phyloP scores from a whole-genome alignment of 2,113 vertebrate species.

The Numenius arquata region DNA sequence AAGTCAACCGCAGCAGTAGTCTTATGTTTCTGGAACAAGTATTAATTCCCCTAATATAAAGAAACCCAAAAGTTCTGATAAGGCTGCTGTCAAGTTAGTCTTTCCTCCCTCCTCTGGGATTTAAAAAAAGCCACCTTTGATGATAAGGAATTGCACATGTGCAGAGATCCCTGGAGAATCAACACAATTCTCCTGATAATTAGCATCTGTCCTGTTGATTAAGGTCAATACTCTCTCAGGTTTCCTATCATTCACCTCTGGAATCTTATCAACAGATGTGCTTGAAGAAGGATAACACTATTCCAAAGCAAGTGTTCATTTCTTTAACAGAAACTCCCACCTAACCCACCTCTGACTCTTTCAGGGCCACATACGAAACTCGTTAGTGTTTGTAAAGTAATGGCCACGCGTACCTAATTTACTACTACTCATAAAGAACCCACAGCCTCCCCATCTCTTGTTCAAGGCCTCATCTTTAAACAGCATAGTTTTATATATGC shows the following conservation, averaged over 20 bases:
- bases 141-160: neutral
- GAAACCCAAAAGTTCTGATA: neutral
- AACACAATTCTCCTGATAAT: neutral
- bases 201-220: neutral
- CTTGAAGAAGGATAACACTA: neutral
- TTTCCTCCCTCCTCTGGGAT: neutral
- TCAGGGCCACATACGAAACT: accelerated
- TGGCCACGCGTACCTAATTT: accelerated
- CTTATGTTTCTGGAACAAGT: neutral
- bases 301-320: accelerated
- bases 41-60: neutral
- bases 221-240: neutral
- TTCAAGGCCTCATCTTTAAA: neutral
- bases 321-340: neutral
- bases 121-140: neutral
- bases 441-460: neutral
- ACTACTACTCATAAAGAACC: neutral
- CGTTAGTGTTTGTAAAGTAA: neutral
- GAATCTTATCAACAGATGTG: neutral
- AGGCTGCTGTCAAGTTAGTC: neutral
- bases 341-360: neutral
- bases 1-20: neutral
- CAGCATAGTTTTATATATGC: accelerated
- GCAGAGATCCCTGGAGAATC: neutral
- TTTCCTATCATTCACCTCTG: neutral